Percentiles rank a stretch among this genome's conserved stretches.
phyloP scores from a whole-genome alignment of 2,113 vertebrate genomes.

The Larimichthys crocea region DNA sequence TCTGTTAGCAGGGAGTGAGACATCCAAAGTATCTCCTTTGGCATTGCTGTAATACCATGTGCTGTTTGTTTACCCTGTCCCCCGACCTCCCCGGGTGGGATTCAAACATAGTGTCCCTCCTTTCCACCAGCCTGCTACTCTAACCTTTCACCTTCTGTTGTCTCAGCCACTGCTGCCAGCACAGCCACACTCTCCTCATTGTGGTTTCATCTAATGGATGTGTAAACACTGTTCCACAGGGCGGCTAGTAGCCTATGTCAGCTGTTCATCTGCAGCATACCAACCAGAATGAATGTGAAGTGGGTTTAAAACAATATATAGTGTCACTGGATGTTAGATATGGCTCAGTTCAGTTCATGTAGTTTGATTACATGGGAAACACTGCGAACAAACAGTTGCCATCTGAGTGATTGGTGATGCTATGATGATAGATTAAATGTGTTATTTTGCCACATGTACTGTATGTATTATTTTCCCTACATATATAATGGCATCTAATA shows the following conservation, averaged over 20 bases:
- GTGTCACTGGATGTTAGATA: neutral
- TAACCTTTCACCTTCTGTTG: constrained; percentile 17
- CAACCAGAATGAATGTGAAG: neutral
- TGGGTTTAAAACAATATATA: neutral
- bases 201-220: constrained; percentile 29
- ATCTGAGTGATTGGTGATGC: neutral
- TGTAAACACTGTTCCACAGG: constrained; percentile 11
- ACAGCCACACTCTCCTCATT: constrained; percentile 4
- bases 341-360: neutral
- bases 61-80: neutral
- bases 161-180: neutral
- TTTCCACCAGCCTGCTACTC: neutral
- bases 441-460: neutral
- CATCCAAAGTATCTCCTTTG: neutral
- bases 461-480: neutral
- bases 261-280: neutral
- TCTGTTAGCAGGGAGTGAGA: neutral
- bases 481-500: constrained; percentile 13
- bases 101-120: constrained; percentile 1
- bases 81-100: neutral
- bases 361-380: neutral
- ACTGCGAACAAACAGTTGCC: neutral
- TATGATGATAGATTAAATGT: neutral
- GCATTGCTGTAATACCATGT: neutral
- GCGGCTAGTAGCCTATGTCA: no score